Evolutionary conservation across 2,797 vertebrate species (phyloP).

Genomic region (Antrozous pallidus): DNA sequence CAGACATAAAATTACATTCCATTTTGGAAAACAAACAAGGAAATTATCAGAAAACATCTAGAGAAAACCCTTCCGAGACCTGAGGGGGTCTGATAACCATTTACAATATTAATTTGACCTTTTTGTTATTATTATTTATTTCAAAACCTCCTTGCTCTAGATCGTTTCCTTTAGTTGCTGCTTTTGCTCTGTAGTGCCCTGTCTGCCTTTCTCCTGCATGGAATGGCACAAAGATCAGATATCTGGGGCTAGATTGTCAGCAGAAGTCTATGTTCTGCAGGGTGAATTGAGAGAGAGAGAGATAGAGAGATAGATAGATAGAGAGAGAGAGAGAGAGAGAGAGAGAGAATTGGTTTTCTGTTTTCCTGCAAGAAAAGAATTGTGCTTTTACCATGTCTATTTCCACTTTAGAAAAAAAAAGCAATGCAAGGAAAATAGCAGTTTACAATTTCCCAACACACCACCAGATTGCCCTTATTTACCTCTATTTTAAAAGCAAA

Average conservation of each 20-base stretch:
- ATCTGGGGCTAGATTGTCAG: not conserved
- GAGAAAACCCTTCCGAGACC: not conserved
- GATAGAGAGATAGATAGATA: not conserved
- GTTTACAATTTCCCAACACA: not conserved
- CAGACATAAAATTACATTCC: not conserved
- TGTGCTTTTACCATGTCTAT: not conserved
- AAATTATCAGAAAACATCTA: not conserved
- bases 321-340: not conserved
- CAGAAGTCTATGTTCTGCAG: not conserved
- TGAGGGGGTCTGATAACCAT: not conserved
- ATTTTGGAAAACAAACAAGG: not conserved
- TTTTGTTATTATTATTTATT: not conserved
- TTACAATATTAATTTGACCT: not conserved
- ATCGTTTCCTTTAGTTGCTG: not conserved
- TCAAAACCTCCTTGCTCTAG: not conserved
- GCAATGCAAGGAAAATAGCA: not conserved
- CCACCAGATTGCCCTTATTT: not conserved
- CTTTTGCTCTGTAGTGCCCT: not conserved
- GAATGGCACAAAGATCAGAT: not conserved
- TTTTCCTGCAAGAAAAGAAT: not conserved
- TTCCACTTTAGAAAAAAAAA: conserved; percentile 11
- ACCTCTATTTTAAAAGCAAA: not conserved
- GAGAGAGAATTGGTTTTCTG: not conserved
- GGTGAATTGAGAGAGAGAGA: not conserved
- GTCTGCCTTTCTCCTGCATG: not conserved